Evolutionary conservation across 1,140 invertebrate species (phyloP).

Genomic region (Subanguina moxae): DNA sequence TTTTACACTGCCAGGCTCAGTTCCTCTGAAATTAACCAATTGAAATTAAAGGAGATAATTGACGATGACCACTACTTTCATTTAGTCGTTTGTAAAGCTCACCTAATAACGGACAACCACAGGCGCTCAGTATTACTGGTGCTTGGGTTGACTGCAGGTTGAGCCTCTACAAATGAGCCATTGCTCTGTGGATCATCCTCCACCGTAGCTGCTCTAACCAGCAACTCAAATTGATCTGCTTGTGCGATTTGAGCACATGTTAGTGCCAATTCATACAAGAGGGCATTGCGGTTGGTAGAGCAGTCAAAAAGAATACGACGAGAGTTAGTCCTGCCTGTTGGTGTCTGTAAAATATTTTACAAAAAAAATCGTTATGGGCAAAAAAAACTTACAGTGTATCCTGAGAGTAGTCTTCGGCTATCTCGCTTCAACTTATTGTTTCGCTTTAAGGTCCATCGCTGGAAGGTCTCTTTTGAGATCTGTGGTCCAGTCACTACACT

Average conservation of each 20-base stretch:
- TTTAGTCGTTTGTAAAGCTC: too few species aligned
- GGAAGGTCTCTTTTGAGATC: conserved; percentile 47
- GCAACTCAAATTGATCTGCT: conserved; percentile 44
- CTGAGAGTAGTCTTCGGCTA: conserved; percentile 30
- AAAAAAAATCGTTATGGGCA: too few species aligned
- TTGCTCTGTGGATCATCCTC: conserved; percentile 5
- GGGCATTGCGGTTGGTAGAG: conserved; percentile 28
- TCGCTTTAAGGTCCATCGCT: conserved; percentile 42
- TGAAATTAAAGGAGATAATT: too few species aligned
- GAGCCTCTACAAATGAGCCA: too few species aligned
- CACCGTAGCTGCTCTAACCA: conserved; percentile 31
- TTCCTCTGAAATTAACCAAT: conserved; percentile 14
- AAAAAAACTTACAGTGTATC: conserved; percentile 24
- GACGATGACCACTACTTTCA: too few species aligned
- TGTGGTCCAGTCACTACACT: conserved; percentile 36
- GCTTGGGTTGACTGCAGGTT: not conserved
- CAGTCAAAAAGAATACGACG: conserved; percentile 27
- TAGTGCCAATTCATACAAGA: conserved; percentile 48
- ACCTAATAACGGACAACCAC: not conserved
- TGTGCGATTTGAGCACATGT: conserved; percentile 47
- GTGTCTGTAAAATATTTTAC: conserved; percentile 27
- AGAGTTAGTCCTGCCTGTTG: conserved; percentile 25
- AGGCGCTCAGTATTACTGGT: not conserved
- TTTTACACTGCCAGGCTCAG: conserved; percentile 27
- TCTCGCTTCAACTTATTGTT: conserved; percentile 34